These are phyloP conservation scores for Drosophila mimetica DNA, from an alignment of 2,888 invertebrate species.

Conservation along the genomic window DNA sequence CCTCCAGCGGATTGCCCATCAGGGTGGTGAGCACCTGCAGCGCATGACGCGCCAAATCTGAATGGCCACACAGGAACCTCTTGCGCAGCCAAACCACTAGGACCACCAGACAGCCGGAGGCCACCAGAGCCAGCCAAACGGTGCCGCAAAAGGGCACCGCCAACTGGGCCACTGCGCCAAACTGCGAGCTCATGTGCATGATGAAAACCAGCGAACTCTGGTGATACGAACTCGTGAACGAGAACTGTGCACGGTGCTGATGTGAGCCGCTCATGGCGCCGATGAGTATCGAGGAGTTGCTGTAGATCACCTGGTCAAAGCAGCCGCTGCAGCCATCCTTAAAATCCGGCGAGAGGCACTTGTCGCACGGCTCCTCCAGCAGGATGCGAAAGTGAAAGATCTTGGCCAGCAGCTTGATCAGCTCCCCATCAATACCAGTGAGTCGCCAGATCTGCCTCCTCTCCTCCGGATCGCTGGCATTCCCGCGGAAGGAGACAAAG, in stretches of 20 bases:
- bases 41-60: slow-evolving; percentile 56
- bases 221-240: slow-evolving; percentile 68
- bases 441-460: slow-evolving; percentile 50
- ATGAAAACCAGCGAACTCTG: slow-evolving; percentile 70
- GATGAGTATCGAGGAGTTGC: slow-evolving; percentile 62
- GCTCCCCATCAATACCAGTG: slow-evolving; percentile 75
- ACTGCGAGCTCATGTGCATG: slow-evolving; percentile 56
- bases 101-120: slow-evolving; percentile 32
- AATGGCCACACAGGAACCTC: slow-evolving; percentile 16
- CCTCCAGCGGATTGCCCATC: slow-evolving; percentile 72
- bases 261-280: slow-evolving; percentile 74
- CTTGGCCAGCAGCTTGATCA: slow-evolving; percentile 66
- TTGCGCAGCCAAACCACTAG: slow-evolving; percentile 41
- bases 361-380: slow-evolving; percentile 53
- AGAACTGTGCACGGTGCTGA: slow-evolving; percentile 49
- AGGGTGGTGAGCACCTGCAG: slow-evolving; percentile 62
- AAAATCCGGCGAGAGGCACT: slow-evolving; percentile 15
- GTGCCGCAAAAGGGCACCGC: slow-evolving; percentile 59
- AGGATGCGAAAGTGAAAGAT: slow-evolving; percentile 70
- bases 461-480: slow-evolving; percentile 52
- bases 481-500: slow-evolving; percentile 66
- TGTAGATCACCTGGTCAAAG: slow-evolving; percentile 58
- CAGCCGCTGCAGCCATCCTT: slow-evolving; percentile 41
- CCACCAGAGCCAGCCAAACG: slow-evolving; percentile 65
- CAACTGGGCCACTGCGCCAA: slow-evolving; percentile 67